Evolutionary conservation across 1,140 invertebrate genomes (phyloP).

Genomic region (Sycobia sp.): DNA sequence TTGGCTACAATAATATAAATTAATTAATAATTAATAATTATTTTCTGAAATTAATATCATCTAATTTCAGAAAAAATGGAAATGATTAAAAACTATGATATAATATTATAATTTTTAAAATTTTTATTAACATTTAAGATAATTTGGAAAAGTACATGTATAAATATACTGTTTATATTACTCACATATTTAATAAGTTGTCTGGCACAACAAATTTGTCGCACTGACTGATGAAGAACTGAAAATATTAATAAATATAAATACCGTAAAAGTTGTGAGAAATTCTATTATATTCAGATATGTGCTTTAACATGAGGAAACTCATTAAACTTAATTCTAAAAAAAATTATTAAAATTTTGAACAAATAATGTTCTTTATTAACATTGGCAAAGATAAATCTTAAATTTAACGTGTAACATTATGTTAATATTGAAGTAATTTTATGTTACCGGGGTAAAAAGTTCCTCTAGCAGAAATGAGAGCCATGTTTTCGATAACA

Average conservation of each 20-base stretch:
- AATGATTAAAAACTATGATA: too few relatives aligned
- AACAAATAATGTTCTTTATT: too few relatives aligned
- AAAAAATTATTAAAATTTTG: too few relatives aligned
- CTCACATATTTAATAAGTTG: slow-evolving; percentile 53
- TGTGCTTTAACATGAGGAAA: too few relatives aligned
- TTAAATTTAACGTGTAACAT: neutral
- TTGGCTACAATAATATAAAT: slow-evolving; percentile 42
- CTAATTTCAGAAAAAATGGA: too few relatives aligned
- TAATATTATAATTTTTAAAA: too few relatives aligned
- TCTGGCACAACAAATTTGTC: slow-evolving; percentile 41
- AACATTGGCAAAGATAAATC: too few relatives aligned
- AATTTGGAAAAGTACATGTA: too few relatives aligned
- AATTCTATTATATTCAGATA: too few relatives aligned
- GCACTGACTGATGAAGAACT: slow-evolving; percentile 48
- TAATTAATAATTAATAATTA: neutral
- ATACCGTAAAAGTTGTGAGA: too few relatives aligned
- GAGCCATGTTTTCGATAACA: slow-evolving; percentile 49
- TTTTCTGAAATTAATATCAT: neutral
- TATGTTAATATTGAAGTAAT: neutral
- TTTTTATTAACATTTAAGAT: too few relatives aligned
- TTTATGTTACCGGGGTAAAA: slow-evolving; percentile 51
- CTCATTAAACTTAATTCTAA: too few relatives aligned
- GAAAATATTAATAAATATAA: slow-evolving; percentile 29
- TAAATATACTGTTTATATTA: neutral
- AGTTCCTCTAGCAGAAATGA: slow-evolving; percentile 48